Evolutionary conservation across 1,140 invertebrate species (phyloP).

Genomic region (Euschistus heros): DNA sequence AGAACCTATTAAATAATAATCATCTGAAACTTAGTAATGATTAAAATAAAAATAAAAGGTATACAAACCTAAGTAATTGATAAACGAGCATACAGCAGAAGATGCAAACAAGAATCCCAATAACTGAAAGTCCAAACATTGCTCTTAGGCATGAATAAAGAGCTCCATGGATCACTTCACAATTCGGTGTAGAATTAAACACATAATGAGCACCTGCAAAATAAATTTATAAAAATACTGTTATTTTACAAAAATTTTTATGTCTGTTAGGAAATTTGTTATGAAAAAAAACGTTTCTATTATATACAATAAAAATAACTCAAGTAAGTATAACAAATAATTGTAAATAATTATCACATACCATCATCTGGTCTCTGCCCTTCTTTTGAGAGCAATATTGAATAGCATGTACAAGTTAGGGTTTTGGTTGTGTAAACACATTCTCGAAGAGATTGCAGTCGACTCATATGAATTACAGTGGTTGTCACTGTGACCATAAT

Average conservation of each 20-base stretch:
- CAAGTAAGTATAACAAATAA: too few species aligned
- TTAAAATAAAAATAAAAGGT: background rate
- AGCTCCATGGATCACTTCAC: slow-evolving; percentile 75
- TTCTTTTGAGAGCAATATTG: slow-evolving; percentile 45
- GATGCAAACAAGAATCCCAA: slow-evolving; percentile 78
- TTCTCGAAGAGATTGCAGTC: slow-evolving; percentile 71
- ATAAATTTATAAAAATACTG: background rate
- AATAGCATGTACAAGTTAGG: slow-evolving; percentile 65
- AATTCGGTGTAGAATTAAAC: slow-evolving; percentile 73
- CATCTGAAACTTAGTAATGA: background rate
- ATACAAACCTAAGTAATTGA: slow-evolving; percentile 58
- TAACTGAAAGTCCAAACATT: slow-evolving; percentile 78
- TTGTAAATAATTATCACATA: slow-evolving; percentile 30
- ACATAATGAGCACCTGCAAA: slow-evolving; percentile 40
- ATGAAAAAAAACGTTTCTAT: too few species aligned
- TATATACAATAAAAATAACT: too few species aligned
- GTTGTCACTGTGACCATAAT: slow-evolving; percentile 82
- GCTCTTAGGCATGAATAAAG: slow-evolving; percentile 75
- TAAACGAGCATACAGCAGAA: slow-evolving; percentile 87
- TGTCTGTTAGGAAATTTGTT: background rate
- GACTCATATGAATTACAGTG: slow-evolving; percentile 86
- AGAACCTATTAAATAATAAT: too few species aligned
- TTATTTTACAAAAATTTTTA: background rate
- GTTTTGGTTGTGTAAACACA: slow-evolving; percentile 73
- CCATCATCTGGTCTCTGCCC: slow-evolving; percentile 42